Percentiles rank a stretch among this genome's conserved stretches.
Evolutionary conservation across 2,113 vertebrate species (phyloP).

Genomic region (Plestiodon gilberti): DNA sequence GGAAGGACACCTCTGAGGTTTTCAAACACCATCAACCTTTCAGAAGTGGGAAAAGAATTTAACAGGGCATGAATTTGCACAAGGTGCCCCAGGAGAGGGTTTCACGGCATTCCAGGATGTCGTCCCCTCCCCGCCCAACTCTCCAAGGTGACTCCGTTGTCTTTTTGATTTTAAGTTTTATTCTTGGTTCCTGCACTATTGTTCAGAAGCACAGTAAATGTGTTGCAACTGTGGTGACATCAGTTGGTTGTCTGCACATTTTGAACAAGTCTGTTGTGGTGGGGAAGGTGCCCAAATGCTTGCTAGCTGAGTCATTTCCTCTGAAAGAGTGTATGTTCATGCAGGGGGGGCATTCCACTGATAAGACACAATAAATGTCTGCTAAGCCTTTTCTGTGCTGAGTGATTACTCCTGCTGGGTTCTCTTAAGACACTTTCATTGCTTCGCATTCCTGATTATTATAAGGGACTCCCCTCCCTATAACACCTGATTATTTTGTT

Average conservation of each 20-base stretch:
- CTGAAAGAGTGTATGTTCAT: not conserved
- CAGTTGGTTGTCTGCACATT: slow-evolving; percentile 9
- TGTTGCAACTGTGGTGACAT: not conserved
- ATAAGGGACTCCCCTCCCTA: not conserved
- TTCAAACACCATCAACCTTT: not conserved
- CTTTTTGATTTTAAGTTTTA: not conserved
- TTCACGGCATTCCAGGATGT: not conserved
- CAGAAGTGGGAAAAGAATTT: not conserved
- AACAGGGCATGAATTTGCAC: not conserved
- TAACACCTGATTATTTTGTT: not conserved
- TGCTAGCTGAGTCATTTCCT: slow-evolving; percentile 47
- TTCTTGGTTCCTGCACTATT: not conserved
- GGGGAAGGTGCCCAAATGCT: not conserved
- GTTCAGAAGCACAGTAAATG: not conserved
- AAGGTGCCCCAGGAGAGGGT: not conserved
- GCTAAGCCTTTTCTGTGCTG: not conserved
- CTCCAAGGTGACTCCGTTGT: not conserved
- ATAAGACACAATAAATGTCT: slow-evolving; percentile 18
- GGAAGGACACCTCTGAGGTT: not conserved
- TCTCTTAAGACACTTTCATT: slow-evolving; percentile 14
- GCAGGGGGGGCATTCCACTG: slow-evolving; percentile 11
- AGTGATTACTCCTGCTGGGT: slow-evolving; percentile 26
- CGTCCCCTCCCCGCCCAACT: not conserved
- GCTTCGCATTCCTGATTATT: slow-evolving; percentile 9
- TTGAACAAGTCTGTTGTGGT: slow-evolving; percentile 3